A percentile compares a stretch with the other conserved stretches of the same genome.
Conservation (phyloP, 2,797 vertebrate species). For the Geotrypetes seraphini region DNA sequence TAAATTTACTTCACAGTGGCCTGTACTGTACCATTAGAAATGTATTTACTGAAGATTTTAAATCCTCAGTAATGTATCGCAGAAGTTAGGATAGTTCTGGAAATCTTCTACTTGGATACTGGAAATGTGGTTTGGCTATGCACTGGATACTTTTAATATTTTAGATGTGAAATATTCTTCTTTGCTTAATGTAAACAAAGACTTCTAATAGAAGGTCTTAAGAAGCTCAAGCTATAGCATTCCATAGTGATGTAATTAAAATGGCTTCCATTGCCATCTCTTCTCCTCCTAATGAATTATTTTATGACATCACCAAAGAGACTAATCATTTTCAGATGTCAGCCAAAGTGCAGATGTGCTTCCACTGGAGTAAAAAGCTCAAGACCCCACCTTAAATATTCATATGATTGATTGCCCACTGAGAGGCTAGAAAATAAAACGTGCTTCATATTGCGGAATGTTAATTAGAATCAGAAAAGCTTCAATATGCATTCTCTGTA, state of each 20-base stretch:
- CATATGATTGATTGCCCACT: too few species aligned
- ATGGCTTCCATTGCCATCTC: neutral
- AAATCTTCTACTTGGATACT: neutral
- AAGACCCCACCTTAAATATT: too few species aligned
- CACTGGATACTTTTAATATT: neutral
- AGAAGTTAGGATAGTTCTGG: neutral
- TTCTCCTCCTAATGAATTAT: constrained; percentile 6
- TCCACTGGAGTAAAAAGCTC: too few species aligned
- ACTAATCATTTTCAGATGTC: neutral
- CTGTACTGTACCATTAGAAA: neutral
- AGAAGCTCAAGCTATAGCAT: neutral
- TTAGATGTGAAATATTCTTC: neutral
- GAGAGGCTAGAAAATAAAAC: too few species aligned
- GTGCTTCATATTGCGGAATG: too few species aligned
- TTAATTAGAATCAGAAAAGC: too few species aligned
- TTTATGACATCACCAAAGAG: constrained; percentile 7
- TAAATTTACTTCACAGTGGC: too few species aligned
- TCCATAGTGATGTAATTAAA: constrained; percentile 8
- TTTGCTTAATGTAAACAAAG: neutral
- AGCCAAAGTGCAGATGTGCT: neutral
- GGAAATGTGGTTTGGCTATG: neutral
- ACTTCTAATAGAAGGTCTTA: neutral
- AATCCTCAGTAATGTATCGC: neutral
- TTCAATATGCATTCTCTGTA: too few species aligned
- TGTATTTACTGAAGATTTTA: neutral